Percentiles rank a stretch among this genome's conserved stretches.
phyloP scores from a whole-genome alignment of 2,888 invertebrate genomes.

The Piscicola geometra region DNA sequence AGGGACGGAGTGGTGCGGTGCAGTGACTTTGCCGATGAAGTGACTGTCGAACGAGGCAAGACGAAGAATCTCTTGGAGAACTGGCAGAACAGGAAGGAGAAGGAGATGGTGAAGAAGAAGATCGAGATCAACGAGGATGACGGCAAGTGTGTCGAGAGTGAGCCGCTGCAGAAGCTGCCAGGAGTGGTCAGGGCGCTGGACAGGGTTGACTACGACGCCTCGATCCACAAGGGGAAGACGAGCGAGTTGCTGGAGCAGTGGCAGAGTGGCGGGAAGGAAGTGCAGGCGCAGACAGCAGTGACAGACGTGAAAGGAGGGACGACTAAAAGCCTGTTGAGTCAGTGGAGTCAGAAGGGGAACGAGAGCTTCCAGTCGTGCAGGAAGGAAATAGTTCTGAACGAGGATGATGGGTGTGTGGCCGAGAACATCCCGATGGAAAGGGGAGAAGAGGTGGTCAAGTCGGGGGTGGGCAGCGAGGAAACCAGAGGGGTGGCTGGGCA shows the following conservation, averaged over 20 bases:
- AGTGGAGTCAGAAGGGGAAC: constrained; percentile 21
- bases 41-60: constrained; percentile 10
- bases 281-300: background rate
- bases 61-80: background rate
- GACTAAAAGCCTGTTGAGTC: constrained; percentile 19
- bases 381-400: background rate
- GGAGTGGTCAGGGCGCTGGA: constrained; percentile 22
- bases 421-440: constrained; percentile 13
- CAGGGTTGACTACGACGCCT: background rate
- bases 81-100: constrained; percentile 7
- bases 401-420: constrained; percentile 14
- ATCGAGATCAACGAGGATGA: constrained; percentile 21
- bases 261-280: background rate
- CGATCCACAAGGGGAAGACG: constrained; percentile 1
- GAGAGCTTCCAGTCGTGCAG: background rate
- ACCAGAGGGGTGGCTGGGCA: constrained; percentile 18
- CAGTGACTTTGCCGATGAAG: background rate
- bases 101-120: background rate
- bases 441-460: constrained; percentile 23
- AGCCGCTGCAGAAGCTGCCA: constrained; percentile 18
- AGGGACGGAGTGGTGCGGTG: constrained; percentile 36
- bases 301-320: background rate
- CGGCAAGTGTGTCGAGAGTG: constrained; percentile 17
- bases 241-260: background rate
- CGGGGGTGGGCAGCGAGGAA: constrained; percentile 1